Evolutionary conservation across 2,888 invertebrate species (phyloP).

Genomic region (Ethmia dodecea): DNA sequence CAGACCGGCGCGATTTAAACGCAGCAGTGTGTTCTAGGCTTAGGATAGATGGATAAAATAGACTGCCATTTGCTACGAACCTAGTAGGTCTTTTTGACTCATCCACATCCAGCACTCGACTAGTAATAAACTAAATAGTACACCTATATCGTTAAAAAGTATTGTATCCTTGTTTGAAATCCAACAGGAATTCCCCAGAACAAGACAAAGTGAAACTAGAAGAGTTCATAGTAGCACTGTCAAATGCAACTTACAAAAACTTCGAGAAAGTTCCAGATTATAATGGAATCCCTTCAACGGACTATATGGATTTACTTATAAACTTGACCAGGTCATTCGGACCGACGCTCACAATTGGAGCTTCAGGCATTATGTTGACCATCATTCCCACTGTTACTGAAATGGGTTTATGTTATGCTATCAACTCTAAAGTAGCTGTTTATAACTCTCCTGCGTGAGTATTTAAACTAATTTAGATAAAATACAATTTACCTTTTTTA

Average conservation of each 20-base stretch:
- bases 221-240: conserved; percentile 73
- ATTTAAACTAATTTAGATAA: too few species aligned
- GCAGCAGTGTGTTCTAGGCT: too few species aligned
- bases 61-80: too few species aligned
- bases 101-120: too few species aligned
- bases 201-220: conserved; percentile 72
- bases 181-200: conserved; percentile 38
- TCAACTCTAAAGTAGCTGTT: conserved; percentile 80
- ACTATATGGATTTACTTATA: conserved; percentile 76
- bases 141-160: too few species aligned
- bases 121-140: too few species aligned
- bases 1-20: too few species aligned
- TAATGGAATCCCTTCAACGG: conserved; percentile 69
- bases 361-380: conserved; percentile 63
- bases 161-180: too few species aligned
- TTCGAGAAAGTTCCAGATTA: conserved; percentile 77
- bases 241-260: conserved; percentile 78
- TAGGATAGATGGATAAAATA: too few species aligned
- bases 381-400: conserved; percentile 81
- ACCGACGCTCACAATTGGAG: conserved; percentile 73
- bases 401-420: conserved; percentile 83
- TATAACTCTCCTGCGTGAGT: conserved; percentile 78
- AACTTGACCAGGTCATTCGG: conserved; percentile 70
- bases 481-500: too few species aligned
- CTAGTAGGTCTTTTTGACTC: too few species aligned